Evolutionary conservation across 2,113 vertebrate species (phyloP).

Genomic region (Lathamus discolor): DNA sequence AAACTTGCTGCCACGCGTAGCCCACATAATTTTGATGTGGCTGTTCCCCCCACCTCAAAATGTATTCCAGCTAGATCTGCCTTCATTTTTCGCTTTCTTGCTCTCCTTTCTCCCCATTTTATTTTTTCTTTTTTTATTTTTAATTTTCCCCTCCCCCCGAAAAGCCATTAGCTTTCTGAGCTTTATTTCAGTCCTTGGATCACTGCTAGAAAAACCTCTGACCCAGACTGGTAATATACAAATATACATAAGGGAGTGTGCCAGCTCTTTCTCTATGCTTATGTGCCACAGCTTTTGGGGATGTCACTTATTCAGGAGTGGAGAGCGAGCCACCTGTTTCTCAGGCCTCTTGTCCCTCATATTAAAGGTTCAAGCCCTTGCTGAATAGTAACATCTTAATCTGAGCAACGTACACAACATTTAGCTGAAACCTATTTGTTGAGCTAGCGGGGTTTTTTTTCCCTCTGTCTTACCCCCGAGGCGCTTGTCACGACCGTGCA

Average conservation of each 20-base stretch:
- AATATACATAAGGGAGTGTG: slow-evolving; percentile 21
- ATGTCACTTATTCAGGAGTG: slow-evolving; percentile 62
- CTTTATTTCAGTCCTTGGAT: not conserved
- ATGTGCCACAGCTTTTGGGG: slow-evolving; percentile 39
- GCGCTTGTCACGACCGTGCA: slow-evolving; percentile 75
- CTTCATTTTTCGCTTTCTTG: not conserved
- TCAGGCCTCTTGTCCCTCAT: slow-evolving; percentile 63
- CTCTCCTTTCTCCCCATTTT: not conserved
- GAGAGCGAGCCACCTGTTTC: slow-evolving; percentile 79
- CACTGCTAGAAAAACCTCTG: slow-evolving; percentile 8
- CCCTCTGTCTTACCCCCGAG: slow-evolving; percentile 62
- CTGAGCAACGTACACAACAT: slow-evolving; percentile 43
- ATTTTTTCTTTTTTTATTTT: not conserved
- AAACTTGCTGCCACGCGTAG: not conserved
- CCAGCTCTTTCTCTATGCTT: not conserved
- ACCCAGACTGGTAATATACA: slow-evolving; percentile 20
- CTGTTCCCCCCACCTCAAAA: not conserved
- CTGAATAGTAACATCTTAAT: slow-evolving; percentile 75
- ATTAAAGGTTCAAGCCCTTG: slow-evolving; percentile 66
- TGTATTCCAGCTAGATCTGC: not conserved
- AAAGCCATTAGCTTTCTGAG: not conserved
- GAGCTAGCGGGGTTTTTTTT: slow-evolving; percentile 31
- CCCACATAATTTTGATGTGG: not conserved
- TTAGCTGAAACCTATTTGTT: slow-evolving; percentile 53
- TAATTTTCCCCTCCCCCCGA: not conserved